Evolutionary conservation across 2,113 vertebrate species (phyloP).

Genomic region (Brachirus orientalis): DNA sequence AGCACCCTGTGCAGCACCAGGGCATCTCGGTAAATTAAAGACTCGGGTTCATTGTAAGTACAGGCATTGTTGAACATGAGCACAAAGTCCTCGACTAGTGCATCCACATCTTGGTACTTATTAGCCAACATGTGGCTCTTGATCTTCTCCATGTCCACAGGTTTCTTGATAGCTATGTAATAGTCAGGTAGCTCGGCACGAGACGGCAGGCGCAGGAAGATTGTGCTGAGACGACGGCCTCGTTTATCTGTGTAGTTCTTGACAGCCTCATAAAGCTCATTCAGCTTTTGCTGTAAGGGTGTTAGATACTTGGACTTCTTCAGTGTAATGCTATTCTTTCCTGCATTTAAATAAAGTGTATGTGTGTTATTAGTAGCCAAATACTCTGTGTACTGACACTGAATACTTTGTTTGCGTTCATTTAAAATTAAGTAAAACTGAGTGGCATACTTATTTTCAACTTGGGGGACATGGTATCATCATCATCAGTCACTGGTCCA

Average conservation of each 20-base stretch:
- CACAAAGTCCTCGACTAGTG: constrained; percentile 97
- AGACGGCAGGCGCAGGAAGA: constrained; percentile 96
- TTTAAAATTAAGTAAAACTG: neutral
- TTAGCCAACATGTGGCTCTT: constrained; percentile 98
- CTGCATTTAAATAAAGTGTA: constrained; percentile 73
- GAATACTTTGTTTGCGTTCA: neutral
- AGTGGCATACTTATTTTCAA: constrained; percentile 92
- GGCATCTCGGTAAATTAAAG: constrained; percentile 97
- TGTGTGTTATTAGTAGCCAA: neutral
- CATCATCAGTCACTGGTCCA: constrained; percentile 91
- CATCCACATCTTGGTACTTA: constrained; percentile 98
- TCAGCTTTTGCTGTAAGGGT: constrained; percentile 96
- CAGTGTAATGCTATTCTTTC: constrained; percentile 94
- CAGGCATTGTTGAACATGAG: constrained; percentile 99
- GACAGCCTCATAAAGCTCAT: constrained; percentile 96
- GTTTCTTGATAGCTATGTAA: constrained; percentile 97
- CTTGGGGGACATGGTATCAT: constrained; percentile 95
- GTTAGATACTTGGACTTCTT: constrained; percentile 98
- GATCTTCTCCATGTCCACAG: constrained; percentile 98
- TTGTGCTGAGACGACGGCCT: constrained; percentile 96
- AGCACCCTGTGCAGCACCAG: constrained; percentile 94
- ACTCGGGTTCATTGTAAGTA: constrained; percentile 97
- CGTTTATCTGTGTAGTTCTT: constrained; percentile 98
- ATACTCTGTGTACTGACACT: neutral
- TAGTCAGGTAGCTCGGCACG: constrained; percentile 98